Evolutionary conservation across 2,888 invertebrate species (phyloP), one percentile per base, ranked within the genome.

Genomic region (Caenorhabditis panamensis): DNA sequence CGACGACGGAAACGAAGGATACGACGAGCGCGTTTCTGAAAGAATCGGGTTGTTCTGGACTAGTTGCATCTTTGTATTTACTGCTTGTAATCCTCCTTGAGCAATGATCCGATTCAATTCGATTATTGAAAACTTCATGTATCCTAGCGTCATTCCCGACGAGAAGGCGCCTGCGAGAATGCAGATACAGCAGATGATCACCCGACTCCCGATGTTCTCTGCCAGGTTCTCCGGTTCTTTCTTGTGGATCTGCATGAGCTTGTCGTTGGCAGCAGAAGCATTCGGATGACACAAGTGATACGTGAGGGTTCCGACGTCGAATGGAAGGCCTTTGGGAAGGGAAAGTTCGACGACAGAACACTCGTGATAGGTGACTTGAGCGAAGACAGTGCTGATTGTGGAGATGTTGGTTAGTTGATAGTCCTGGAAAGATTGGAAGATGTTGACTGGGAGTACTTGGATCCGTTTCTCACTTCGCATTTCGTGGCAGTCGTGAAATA

Each of bases 81-180:
- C 36, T 13, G 66, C 61, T 36, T 81, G 41, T 11, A 16, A 16
- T 9, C 41, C 81, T 20, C 58, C 61, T 11, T 13, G 24, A 37
- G 67, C 36, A 22, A 64, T 41, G 63, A 81, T 72, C 13, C 58
- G 62, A 16, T 75, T 72, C 36, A 81, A 47, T 13, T 81, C 81
- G 6, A 64, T 51, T 16, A 81, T 77, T 26, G 77, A 77, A 20
- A 75, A 77, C 28, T 66, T 71, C 81, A 81, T 81, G 59, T 72
- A 81, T 13, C 76, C 81, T 11, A 81, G 58, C 24, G 72, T 81
- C 81, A 81, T 81, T 44, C 81, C 81, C 1, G 81, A 77, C 1
- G 69, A 41, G 36, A 63, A 81, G 6, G 77, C 81, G 3, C 68
- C 37, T 64, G 75, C 44, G 1, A 78, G 37, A 37, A 73, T 59